These are phyloP conservation scores for Nomada lathburiana DNA, from an alignment of 2,888 invertebrate genomes.

Conservation along the genomic window DNA sequence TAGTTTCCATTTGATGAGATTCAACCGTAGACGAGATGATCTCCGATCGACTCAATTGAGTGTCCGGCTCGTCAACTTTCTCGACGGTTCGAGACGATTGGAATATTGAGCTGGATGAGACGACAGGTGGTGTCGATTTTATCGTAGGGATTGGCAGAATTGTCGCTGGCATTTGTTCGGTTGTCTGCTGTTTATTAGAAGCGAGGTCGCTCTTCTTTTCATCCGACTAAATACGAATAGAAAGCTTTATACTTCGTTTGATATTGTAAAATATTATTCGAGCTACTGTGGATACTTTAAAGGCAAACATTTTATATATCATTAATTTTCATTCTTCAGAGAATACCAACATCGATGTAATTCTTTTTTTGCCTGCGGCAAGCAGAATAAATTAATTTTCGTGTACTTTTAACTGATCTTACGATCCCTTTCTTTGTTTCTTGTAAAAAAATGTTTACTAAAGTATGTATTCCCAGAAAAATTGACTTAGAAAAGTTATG, in stretches of 20 bases:
- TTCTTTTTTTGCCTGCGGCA: too few species aligned
- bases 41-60: constrained; percentile 79
- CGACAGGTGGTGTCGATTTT: constrained; percentile 72
- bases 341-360: background rate
- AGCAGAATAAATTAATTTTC: too few species aligned
- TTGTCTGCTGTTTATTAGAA: constrained; percentile 77
- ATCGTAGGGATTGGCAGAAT: constrained; percentile 79
- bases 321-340: background rate
- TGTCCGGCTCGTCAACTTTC: constrained; percentile 70
- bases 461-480: too few species aligned
- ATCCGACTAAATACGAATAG: constrained; percentile 75
- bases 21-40: constrained; percentile 81
- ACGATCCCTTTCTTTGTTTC: too few species aligned
- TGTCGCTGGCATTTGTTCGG: constrained; percentile 77
- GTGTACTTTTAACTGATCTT: too few species aligned
- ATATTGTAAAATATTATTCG: background rate
- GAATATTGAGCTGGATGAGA: constrained; percentile 65
- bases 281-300: background rate
- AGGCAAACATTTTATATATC: background rate
- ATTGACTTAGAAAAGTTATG: too few species aligned
- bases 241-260: constrained; percentile 7
- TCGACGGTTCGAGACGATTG: constrained; percentile 76
- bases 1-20: constrained; percentile 81
- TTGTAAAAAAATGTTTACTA: too few species aligned
- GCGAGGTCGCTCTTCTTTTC: constrained; percentile 79